These are phyloP conservation scores for Gerris buenoi DNA, from an alignment of 1,140 invertebrate genomes.

Conservation along the genomic window DNA sequence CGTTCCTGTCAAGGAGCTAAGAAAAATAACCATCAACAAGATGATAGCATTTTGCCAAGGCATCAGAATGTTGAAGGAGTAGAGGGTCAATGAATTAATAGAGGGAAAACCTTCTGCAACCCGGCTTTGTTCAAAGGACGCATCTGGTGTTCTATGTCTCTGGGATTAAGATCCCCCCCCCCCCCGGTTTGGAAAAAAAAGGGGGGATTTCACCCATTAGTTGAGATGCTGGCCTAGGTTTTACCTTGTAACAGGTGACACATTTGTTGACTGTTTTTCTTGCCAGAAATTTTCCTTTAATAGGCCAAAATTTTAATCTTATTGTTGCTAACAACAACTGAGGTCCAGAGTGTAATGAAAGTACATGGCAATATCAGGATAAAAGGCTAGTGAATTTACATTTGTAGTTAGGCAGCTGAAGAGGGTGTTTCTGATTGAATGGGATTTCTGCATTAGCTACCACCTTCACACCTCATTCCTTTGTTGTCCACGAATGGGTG, in stretches of 20 bases:
- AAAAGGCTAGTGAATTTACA: conserved; percentile 15
- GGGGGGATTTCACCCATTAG: conserved; percentile 17
- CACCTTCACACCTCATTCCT: conserved; percentile 9
- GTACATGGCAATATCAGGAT: conserved; percentile 24
- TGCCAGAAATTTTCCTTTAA: conserved; percentile 7
- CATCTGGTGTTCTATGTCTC: too few relatives aligned
- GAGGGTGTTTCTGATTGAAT: conserved; percentile 11
- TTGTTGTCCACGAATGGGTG: conserved; percentile 15
- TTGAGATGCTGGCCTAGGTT: neutral
- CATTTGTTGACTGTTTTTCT: conserved; percentile 9
- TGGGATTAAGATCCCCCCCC: too few relatives aligned
- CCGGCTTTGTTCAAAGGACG: too few relatives aligned
- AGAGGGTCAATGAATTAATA: too few relatives aligned
- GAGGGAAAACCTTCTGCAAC: too few relatives aligned
- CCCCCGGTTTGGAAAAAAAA: too few relatives aligned
- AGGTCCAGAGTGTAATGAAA: conserved; percentile 23
- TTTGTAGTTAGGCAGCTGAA: conserved; percentile 18
- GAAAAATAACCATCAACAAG: too few relatives aligned
- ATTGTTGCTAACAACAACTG: conserved; percentile 12
- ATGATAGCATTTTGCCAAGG: too few relatives aligned
- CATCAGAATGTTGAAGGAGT: too few relatives aligned
- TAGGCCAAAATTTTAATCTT: conserved; percentile 10
- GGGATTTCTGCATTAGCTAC: conserved; percentile 7
- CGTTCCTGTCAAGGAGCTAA: too few relatives aligned
- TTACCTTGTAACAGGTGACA: conserved; percentile 11